Evolutionary conservation across 2,797 vertebrate genomes (phyloP).

Genomic region (Sebastes variabilis): DNA sequence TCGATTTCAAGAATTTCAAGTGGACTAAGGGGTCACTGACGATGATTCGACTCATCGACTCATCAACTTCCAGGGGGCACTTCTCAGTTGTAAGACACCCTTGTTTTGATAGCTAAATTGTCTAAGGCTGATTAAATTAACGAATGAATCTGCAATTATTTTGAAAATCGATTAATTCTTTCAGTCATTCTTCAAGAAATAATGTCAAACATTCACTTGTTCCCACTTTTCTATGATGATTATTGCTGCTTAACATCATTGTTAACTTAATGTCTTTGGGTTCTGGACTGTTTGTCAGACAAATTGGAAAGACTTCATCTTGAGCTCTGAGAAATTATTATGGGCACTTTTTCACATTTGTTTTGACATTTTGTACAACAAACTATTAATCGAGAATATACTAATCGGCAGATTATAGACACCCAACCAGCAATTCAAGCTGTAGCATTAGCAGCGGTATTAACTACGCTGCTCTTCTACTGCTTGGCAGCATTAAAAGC

Average conservation of each 20-base stretch:
- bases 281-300: neutral
- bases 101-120: neutral
- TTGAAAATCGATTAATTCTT: neutral
- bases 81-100: neutral
- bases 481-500: slow-evolving; percentile 1
- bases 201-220: neutral
- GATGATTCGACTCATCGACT: too few relatives aligned
- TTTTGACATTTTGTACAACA: neutral
- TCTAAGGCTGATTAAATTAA: neutral
- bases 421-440: neutral
- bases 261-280: neutral
- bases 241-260: neutral
- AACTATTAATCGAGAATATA: neutral
- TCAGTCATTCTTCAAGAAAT: neutral
- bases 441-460: neutral
- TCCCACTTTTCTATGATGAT: neutral
- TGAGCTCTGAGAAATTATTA: neutral
- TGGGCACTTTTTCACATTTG: neutral
- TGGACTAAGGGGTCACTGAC: too few relatives aligned
- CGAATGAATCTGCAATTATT: neutral
- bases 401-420: neutral
- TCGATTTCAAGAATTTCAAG: too few relatives aligned
- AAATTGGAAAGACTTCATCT: neutral
- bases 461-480: neutral
- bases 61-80: too few relatives aligned